Conservation (phyloP, 2,113 vertebrate species). For the Brachionichthys hirsutus region DNA sequence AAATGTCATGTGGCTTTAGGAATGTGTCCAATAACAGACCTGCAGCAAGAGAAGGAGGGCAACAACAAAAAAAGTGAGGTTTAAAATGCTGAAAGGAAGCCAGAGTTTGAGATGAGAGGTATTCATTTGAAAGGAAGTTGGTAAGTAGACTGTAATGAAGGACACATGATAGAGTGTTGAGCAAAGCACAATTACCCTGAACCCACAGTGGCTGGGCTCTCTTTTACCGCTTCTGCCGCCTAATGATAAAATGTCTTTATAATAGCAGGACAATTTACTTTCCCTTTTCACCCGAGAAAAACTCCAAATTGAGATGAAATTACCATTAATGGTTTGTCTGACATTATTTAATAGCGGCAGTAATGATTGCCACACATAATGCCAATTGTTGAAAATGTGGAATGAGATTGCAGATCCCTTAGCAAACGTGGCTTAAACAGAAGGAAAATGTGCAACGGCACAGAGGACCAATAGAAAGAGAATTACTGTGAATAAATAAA, state of each 20-base stretch:
- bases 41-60: constrained; percentile 31
- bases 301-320: too few relatives aligned
- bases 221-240: neutral
- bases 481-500: too few relatives aligned
- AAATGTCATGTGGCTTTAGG: constrained; percentile 73
- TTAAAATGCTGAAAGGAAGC: constrained; percentile 14
- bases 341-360: too few relatives aligned
- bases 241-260: neutral
- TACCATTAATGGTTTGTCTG: too few relatives aligned
- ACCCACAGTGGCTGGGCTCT: too few relatives aligned
- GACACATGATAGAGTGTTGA: neutral
- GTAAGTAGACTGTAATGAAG: neutral
- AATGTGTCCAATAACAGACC: constrained; percentile 64
- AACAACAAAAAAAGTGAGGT: constrained; percentile 9
- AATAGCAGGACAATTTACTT: neutral
- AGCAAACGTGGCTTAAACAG: too few relatives aligned
- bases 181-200: neutral
- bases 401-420: too few relatives aligned
- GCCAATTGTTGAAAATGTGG: too few relatives aligned
- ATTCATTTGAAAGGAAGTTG: neutral
- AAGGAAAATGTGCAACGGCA: too few relatives aligned
- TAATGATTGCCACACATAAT: too few relatives aligned
- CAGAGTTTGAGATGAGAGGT: neutral
- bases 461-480: too few relatives aligned
- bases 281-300: neutral